Base-by-base conservation (phyloP, 2,797 vertebrate species). In the Oceanodroma leucorhoa region DNA sequence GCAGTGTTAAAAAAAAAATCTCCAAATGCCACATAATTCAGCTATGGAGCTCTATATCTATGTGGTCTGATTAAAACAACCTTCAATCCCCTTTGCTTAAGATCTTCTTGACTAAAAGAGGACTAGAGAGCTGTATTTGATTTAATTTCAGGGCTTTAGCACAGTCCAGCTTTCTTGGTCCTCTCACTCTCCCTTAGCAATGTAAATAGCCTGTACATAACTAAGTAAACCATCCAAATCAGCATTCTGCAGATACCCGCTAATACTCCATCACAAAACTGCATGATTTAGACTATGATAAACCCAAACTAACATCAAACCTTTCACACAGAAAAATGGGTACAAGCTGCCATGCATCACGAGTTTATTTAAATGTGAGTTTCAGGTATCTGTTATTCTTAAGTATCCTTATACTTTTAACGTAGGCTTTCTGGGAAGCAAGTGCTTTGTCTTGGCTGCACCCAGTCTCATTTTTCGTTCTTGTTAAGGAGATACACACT, bases 11-110 rank as follows among this genome's bases (percentile, higher is more conserved):
- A n/a, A 57, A 57, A 61, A 34, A 7, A 38, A 16, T 6, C 34
- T 62, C 30, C 34, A 80, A 62, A 18, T 1, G 7, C 3, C 26
- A 29, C 3, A 24, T 38, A 72, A 66, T 26, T 80, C 53, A 66
- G 27, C 27, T 51, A 7, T 6, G 7, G 64, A 87, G 17, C 2
- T 88, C 14, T 73, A 0, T 11, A 34, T 0, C 0, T 22, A 13
- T 1, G 6, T 14, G 14, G 6, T 43, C 54, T 45, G 26, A 46
- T 27, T 50, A 79, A 50, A 75, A 29, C 8, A 46, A 73, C 7
- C 18, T 14, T 34, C 32, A 38, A 4, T 6, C 16, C 26, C 4
- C 21, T 69, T 76, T 65, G 21, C 46, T 66, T 45, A 19, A 7
- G 24, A 26, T 24, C 17, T 50, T 51, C 65, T 82, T 30, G 30